Evolutionary conservation across 2,113 vertebrate species (phyloP).

Genomic region (Grammomys surdaster): DNA sequence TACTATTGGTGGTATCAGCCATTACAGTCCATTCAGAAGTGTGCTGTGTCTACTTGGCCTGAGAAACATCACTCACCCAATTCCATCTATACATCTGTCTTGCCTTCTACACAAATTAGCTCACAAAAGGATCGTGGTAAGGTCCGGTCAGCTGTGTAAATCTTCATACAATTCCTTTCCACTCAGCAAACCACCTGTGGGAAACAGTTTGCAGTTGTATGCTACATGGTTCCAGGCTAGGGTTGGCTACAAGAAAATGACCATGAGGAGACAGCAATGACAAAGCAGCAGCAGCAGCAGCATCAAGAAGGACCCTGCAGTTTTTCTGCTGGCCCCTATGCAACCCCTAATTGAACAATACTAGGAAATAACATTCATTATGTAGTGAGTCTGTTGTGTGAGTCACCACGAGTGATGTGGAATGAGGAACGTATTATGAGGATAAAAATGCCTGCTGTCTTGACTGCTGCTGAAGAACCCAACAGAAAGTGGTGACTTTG

Average conservation of each 20-base stretch:
- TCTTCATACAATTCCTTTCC: constrained; percentile 8
- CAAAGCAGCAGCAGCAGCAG: too few species aligned
- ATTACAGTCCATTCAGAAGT: constrained; percentile 20
- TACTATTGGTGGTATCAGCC: neutral
- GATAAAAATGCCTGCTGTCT: neutral
- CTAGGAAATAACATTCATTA: constrained; percentile 16
- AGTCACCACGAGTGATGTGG: neutral
- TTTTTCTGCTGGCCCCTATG: neutral
- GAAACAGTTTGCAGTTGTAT: too few species aligned
- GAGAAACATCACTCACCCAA: neutral
- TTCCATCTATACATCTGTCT: neutral
- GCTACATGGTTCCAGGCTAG: too few species aligned
- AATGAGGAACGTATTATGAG: constrained; percentile 38
- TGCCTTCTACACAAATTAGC: neutral
- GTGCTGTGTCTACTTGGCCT: neutral
- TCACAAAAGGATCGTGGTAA: neutral
- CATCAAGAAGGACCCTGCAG: neutral
- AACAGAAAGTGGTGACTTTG: neutral
- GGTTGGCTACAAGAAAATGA: too few species aligned
- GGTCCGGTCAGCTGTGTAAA: neutral
- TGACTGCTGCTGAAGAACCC: constrained; percentile 6
- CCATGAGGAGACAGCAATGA: too few species aligned
- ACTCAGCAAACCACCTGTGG: neutral
- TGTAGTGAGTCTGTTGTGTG: neutral
- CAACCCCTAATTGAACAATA: neutral